phyloP scores from a whole-genome alignment of 2,888 invertebrate species.

The Apotomis turbidana region DNA sequence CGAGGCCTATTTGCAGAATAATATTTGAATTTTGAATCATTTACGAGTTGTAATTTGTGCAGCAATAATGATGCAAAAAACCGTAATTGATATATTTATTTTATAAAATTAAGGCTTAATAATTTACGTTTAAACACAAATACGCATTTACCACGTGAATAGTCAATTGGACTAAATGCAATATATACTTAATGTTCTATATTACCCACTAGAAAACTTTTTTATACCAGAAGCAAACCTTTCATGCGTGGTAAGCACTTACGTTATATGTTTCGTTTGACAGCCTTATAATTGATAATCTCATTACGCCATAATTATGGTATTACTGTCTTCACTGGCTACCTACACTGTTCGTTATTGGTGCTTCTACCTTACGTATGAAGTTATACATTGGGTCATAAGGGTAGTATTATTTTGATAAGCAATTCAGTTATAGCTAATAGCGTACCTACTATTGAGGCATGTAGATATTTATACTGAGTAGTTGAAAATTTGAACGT shows the following conservation, averaged over 20 bases:
- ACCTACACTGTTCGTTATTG: neutral
- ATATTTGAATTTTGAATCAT: too few species aligned
- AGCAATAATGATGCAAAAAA: too few species aligned
- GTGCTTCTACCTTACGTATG: slow-evolving; percentile 7
- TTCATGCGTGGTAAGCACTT: slow-evolving; percentile 17
- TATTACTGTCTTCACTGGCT: neutral
- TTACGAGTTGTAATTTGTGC: too few species aligned
- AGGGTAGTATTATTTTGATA: neutral
- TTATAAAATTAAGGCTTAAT: too few species aligned
- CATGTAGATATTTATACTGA: too few species aligned
- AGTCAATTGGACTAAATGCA: neutral
- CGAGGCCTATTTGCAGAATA: too few species aligned
- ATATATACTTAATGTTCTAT: neutral
- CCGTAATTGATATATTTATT: too few species aligned
- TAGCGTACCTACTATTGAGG: too few species aligned
- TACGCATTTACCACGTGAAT: neutral
- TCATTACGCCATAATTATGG: slow-evolving; percentile 23
- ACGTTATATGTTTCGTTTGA: slow-evolving; percentile 25
- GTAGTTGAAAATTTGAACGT: too few species aligned
- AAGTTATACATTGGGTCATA: slow-evolving; percentile 2
- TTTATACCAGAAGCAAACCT: neutral
- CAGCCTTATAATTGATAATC: slow-evolving; percentile 21
- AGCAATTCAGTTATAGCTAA: too few species aligned
- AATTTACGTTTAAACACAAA: too few species aligned
- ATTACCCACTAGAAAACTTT: neutral